Evolutionary conservation across 2,113 vertebrate genomes (phyloP).

Genomic region (Cercocebus atys): DNA sequence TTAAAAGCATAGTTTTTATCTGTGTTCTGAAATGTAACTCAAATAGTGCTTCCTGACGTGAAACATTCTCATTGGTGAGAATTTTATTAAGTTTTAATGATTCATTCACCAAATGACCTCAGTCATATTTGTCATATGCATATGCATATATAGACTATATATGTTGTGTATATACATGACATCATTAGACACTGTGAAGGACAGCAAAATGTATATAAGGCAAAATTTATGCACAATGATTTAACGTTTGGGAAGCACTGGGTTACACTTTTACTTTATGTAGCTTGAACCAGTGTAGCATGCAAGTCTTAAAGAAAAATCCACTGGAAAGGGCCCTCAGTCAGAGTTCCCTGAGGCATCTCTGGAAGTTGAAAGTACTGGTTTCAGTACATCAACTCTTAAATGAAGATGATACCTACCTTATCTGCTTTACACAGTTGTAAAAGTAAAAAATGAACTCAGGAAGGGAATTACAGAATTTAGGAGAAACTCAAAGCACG

Average conservation of each 20-base stretch:
- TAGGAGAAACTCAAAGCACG: background rate
- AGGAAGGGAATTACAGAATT: background rate
- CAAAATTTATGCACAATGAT: background rate
- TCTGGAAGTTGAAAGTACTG: background rate
- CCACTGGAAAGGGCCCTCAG: background rate
- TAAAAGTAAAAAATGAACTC: conserved; percentile 7
- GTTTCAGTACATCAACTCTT: background rate
- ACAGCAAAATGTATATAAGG: background rate
- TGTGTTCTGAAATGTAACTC: background rate
- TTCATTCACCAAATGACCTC: background rate
- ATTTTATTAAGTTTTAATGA: background rate
- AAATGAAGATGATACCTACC: background rate
- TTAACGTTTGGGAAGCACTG: background rate
- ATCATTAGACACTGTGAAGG: background rate
- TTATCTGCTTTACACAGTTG: background rate
- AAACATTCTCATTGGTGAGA: background rate
- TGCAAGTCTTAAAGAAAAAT: background rate
- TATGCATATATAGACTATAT: background rate
- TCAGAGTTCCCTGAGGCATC: background rate
- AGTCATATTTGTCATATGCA: background rate
- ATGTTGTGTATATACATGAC: background rate
- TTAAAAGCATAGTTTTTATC: background rate
- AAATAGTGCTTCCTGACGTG: background rate
- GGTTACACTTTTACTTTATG: background rate
- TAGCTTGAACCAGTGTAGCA: background rate